phyloP scores from a whole-genome alignment of 2,797 vertebrate genomes.

The Euthynnus affinis region DNA sequence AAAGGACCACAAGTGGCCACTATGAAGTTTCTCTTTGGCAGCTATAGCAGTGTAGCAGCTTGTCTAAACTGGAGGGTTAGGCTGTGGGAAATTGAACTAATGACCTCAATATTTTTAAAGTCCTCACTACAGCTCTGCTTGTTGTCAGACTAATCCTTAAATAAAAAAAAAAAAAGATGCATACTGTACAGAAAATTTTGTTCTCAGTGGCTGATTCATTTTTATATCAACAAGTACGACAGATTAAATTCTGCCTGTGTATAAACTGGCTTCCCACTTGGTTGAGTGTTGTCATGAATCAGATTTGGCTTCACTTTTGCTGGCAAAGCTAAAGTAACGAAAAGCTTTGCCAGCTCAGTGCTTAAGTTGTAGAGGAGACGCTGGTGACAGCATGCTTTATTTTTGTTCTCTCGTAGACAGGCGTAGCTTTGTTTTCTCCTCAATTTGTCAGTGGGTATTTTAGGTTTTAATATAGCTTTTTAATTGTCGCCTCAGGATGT shows the following conservation, averaged over 20 bases:
- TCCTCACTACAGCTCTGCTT: not conserved
- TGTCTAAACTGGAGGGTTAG: too few relatives aligned
- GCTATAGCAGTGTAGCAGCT: too few relatives aligned
- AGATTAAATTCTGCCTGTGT: not conserved
- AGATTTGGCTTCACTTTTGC: constrained; percentile 36
- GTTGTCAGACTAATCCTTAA: not conserved
- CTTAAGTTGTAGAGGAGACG: constrained; percentile 25
- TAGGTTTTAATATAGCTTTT: constrained; percentile 15
- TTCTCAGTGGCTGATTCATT: not conserved
- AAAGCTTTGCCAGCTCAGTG: constrained; percentile 28
- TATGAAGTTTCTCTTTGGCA: too few relatives aligned
- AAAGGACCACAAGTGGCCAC: too few relatives aligned
- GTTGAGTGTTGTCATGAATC: constrained; percentile 37
- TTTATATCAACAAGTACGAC: constrained; percentile 5
- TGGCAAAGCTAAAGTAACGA: constrained; percentile 9
- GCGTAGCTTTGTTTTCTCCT: not conserved
- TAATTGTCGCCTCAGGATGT: constrained; percentile 33
- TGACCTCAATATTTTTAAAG: too few relatives aligned
- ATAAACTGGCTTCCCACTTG: constrained; percentile 30
- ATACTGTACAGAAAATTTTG: not conserved
- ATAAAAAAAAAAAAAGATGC: not conserved
- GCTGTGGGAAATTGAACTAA: too few relatives aligned
- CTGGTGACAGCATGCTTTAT: constrained; percentile 5
- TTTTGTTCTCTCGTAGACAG: constrained; percentile 18
- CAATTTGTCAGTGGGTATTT: not conserved